Evolutionary conservation across 2,888 invertebrate species (phyloP).

Genomic region (Idaea dimidiata): DNA sequence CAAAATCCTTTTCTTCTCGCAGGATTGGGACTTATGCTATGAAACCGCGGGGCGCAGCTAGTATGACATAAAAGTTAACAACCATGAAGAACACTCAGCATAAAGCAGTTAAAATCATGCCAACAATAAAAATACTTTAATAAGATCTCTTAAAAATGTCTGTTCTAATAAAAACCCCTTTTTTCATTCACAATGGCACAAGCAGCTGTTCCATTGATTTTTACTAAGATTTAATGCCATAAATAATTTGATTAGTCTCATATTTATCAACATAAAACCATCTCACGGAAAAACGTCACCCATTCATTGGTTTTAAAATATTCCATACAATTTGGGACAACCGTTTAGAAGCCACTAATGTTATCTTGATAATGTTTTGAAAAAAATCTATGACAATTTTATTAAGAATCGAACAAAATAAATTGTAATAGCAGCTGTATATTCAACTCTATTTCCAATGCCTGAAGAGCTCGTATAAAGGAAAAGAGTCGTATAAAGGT

Average conservation of each 20-base stretch:
- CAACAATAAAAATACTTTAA: slow-evolving; percentile 16
- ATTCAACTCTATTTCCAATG: neutral
- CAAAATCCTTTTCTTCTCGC: too few species aligned
- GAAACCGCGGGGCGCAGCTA: too few species aligned
- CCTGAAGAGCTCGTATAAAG: neutral
- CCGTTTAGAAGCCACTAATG: slow-evolving; percentile 79
- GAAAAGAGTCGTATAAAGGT: neutral
- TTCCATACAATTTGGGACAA: slow-evolving; percentile 59
- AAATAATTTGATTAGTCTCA: slow-evolving; percentile 80
- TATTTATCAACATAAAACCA: slow-evolving; percentile 78
- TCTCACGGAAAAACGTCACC: slow-evolving; percentile 75
- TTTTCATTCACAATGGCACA: slow-evolving; percentile 21
- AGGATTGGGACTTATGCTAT: too few species aligned
- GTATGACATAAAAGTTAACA: neutral
- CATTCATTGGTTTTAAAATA: slow-evolving; percentile 56
- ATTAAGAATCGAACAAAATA: slow-evolving; percentile 3
- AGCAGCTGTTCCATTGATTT: slow-evolving; percentile 63
- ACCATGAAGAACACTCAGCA: neutral
- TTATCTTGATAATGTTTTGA: slow-evolving; percentile 68
- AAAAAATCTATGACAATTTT: slow-evolving; percentile 19
- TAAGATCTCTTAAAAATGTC: slow-evolving; percentile 8
- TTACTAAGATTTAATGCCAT: slow-evolving; percentile 76
- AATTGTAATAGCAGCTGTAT: neutral
- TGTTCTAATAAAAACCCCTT: slow-evolving; percentile 25
- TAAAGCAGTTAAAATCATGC: slow-evolving; percentile 10